phyloP scores from a whole-genome alignment of 2,113 vertebrate genomes.

The Aptenodytes forsteri region DNA sequence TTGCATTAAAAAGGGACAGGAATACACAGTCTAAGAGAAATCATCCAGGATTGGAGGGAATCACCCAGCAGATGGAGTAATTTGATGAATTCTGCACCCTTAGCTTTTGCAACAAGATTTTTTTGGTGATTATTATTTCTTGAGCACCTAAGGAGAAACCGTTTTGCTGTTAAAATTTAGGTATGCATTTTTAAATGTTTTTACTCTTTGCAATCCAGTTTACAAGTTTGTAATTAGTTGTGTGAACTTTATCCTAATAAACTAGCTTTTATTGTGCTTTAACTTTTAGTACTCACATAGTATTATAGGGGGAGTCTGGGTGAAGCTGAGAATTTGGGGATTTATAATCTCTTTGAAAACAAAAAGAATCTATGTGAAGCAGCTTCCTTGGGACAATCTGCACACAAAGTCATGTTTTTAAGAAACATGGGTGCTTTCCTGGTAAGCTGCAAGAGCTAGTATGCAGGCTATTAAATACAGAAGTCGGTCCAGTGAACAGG shows the following conservation, averaged over 20 bases:
- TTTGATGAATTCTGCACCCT: not conserved
- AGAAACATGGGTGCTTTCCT: not conserved
- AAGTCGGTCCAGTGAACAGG: not conserved
- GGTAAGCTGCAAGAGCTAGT: not conserved
- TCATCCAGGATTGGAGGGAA: constrained; percentile 44
- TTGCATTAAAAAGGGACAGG: constrained; percentile 59
- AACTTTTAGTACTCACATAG: not conserved
- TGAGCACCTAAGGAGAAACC: not conserved
- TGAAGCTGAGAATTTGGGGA: not conserved
- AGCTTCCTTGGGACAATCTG: not conserved
- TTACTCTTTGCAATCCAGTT: not conserved
- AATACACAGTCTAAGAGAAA: constrained; percentile 28
- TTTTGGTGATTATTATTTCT: not conserved
- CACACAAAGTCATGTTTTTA: not conserved
- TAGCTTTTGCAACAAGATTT: not conserved
- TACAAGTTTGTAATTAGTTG: not conserved
- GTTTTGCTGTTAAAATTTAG: not conserved
- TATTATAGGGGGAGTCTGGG: not conserved
- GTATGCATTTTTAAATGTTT: not conserved
- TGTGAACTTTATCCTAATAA: not conserved
- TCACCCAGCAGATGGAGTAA: constrained; percentile 58
- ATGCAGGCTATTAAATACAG: not conserved
- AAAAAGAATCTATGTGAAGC: not conserved
- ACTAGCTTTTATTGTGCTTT: not conserved
- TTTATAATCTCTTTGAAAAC: not conserved